phyloP scores from a whole-genome alignment of 2,113 vertebrate genomes.

The Xenopus laevis region DNA sequence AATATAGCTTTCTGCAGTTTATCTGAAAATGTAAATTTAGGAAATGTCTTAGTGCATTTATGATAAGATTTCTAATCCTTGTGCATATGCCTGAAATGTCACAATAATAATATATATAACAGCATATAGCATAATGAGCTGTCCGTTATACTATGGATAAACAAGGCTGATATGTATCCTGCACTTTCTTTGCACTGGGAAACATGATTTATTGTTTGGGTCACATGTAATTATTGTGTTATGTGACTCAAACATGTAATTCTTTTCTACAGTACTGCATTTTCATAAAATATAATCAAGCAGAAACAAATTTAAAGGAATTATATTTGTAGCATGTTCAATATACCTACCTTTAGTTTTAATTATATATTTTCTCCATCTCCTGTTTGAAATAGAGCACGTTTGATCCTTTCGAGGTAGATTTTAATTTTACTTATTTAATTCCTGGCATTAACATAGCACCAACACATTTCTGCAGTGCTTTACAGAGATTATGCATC shows the following conservation, averaged over 20 bases:
- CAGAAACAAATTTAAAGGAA: no score
- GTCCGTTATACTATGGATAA: not conserved
- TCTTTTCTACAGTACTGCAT: not conserved
- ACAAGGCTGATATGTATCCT: conserved; percentile 23
- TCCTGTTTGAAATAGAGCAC: no score
- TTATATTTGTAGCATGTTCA: no score
- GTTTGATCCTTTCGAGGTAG: no score
- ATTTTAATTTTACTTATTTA: no score
- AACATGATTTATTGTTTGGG: not conserved
- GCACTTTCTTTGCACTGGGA: not conserved
- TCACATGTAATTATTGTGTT: conserved; percentile 3
- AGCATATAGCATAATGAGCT: no score
- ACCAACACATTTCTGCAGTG: no score
- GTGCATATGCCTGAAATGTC: conserved; percentile 18
- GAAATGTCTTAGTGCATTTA: conserved; percentile 2
- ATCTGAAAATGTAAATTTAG: conserved; percentile 64
- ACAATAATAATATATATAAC: conserved; percentile 6
- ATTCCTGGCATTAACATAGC: no score
- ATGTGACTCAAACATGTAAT: not conserved
- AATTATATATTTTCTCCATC: no score
- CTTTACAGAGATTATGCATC: no score
- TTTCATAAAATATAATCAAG: no score
- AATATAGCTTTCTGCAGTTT: conserved; percentile 75
- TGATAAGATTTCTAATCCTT: not conserved
- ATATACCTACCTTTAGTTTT: no score